These are phyloP conservation scores for Centroberyx gerrardi DNA, from an alignment of 2,797 vertebrate species.

Conservation along the genomic window DNA sequence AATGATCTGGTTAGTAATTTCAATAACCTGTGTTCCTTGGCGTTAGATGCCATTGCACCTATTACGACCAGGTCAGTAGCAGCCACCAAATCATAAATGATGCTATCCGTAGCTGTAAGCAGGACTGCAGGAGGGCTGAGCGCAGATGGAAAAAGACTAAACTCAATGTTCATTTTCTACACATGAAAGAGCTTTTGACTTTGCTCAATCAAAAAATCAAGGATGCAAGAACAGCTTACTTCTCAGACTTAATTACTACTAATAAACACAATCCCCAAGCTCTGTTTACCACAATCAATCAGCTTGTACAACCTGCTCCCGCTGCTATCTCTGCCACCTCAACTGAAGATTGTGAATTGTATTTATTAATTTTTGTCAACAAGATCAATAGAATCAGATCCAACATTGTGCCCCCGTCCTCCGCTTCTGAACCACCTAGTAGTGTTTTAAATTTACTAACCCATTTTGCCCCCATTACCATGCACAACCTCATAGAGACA, in stretches of 20 bases:
- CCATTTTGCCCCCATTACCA: neutral
- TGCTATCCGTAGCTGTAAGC: neutral
- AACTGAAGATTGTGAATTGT: neutral
- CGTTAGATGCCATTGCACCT: neutral
- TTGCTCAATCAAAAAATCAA: neutral
- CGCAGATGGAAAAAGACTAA: neutral
- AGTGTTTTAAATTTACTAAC: constrained; percentile 7
- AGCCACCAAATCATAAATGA: neutral
- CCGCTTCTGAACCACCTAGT: neutral
- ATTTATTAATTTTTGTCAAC: neutral
- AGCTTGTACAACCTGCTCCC: neutral
- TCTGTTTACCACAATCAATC: neutral
- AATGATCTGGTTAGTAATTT: too few relatives aligned
- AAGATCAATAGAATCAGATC: neutral
- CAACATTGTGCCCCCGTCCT: neutral
- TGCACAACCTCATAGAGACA: neutral
- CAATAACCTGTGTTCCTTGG: too few relatives aligned
- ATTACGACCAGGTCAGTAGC: neutral
- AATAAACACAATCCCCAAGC: too few relatives aligned
- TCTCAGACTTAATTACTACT: neutral
- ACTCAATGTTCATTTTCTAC: neutral
- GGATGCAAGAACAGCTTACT: neutral
- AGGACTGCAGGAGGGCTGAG: too few relatives aligned
- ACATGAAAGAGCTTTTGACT: neutral
- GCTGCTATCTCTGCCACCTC: constrained; percentile 1